Evolutionary conservation across 2,888 invertebrate species (phyloP).

Genomic region (Chloroclysta siterata): DNA sequence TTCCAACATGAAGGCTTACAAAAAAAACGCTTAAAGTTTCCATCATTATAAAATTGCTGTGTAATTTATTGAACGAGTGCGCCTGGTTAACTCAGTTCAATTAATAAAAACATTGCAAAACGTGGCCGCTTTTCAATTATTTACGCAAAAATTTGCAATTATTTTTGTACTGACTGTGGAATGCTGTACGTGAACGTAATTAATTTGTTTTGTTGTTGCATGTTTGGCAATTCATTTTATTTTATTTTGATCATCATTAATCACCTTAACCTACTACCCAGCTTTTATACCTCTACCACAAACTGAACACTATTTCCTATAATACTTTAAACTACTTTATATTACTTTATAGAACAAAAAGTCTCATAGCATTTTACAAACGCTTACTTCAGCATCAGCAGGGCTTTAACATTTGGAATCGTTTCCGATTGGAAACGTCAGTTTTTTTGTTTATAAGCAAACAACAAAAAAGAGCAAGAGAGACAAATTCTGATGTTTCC

Average conservation of each 20-base stretch:
- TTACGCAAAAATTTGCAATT: slow-evolving; percentile 20
- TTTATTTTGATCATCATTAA: slow-evolving; percentile 11
- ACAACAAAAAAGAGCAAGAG: too few species aligned
- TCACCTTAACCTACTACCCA: too few species aligned
- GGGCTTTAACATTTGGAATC: too few species aligned
- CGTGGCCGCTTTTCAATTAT: slow-evolving; percentile 18
- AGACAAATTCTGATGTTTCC: too few species aligned
- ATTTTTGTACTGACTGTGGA: slow-evolving; percentile 16
- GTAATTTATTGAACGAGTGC: slow-evolving; percentile 26
- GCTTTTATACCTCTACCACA: too few species aligned
- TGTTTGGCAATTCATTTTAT: slow-evolving; percentile 10
- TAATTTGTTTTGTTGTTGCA: slow-evolving; percentile 16
- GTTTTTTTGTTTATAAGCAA: too few species aligned
- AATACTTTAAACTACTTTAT: too few species aligned
- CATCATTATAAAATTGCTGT: slow-evolving; percentile 19
- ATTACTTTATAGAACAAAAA: too few species aligned
- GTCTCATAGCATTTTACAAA: too few species aligned
- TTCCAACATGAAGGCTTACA: background rate
- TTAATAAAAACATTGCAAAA: slow-evolving; percentile 31
- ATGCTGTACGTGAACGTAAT: slow-evolving; percentile 10
- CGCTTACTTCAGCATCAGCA: too few species aligned
- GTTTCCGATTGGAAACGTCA: too few species aligned
- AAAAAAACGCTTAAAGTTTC: background rate
- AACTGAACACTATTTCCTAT: too few species aligned
- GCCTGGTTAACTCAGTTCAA: slow-evolving; percentile 23